phyloP scores from a whole-genome alignment of 2,113 vertebrate species.

The Proterorhinus semilunaris region DNA sequence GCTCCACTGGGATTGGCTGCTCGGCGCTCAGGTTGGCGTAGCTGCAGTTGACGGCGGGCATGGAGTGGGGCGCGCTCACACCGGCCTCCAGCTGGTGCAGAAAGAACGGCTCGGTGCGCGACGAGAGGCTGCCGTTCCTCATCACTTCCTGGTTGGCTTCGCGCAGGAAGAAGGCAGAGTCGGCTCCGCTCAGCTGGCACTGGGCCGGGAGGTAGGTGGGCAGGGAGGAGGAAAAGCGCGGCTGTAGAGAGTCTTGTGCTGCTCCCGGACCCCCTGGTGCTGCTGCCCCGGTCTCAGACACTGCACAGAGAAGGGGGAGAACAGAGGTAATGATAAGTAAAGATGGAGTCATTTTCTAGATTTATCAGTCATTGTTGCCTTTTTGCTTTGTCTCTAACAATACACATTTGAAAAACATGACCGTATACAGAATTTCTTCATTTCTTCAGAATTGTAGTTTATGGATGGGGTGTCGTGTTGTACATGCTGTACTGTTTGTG shows the following conservation, averaged over 20 bases:
- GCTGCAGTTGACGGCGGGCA: conserved; percentile 85
- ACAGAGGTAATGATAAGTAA: background rate
- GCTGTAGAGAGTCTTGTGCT: conserved; percentile 61
- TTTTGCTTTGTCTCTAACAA: too few species aligned
- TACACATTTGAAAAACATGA: too few species aligned
- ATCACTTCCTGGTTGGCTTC: conserved; percentile 92
- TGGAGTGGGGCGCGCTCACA: conserved; percentile 60
- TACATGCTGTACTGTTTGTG: too few species aligned
- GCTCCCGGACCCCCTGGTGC: conserved; percentile 58
- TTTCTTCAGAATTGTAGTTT: too few species aligned
- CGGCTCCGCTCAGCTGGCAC: conserved; percentile 78
- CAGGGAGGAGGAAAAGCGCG: conserved; percentile 85
- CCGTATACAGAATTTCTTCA: too few species aligned
- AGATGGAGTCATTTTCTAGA: background rate
- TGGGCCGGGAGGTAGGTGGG: conserved; percentile 85
- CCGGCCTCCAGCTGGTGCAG: conserved; percentile 79
- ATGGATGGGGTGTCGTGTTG: too few species aligned
- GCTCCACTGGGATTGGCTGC: conserved; percentile 77
- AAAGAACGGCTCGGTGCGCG: conserved; percentile 85
- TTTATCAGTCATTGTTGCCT: too few species aligned
- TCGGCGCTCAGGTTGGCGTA: conserved; percentile 87
- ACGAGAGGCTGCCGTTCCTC: conserved; percentile 89
- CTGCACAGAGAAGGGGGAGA: conserved; percentile 52
- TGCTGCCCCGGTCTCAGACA: conserved; percentile 74
- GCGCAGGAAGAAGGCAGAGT: conserved; percentile 88